Conservation (phyloP, 2,797 vertebrate genomes). For the Hybognathus amarus region DNA sequence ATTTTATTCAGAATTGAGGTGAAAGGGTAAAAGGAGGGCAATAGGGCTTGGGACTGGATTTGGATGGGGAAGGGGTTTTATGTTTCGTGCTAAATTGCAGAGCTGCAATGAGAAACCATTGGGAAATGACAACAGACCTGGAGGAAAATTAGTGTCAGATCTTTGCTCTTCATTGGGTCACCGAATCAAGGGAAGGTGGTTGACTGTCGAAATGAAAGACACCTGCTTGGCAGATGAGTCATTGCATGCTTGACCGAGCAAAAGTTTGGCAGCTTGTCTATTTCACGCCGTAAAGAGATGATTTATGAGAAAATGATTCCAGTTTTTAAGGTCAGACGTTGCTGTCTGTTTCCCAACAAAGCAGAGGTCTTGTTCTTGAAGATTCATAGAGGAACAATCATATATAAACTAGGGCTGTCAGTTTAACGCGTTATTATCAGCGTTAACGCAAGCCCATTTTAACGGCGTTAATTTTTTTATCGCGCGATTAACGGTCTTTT, state of each 20-base stretch:
- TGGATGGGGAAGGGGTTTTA: slow-evolving; percentile 10
- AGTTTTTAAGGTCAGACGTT: slow-evolving; percentile 25
- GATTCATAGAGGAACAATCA: background rate
- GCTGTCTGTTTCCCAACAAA: background rate
- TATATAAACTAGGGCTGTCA: too few relatives aligned
- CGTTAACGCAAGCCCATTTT: too few relatives aligned
- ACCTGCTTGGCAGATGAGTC: background rate
- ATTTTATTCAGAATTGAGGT: background rate
- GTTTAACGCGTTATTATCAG: too few relatives aligned
- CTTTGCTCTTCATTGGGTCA: background rate
- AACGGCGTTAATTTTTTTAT: too few relatives aligned
- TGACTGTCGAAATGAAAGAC: slow-evolving; percentile 1
- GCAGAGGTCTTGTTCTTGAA: background rate
- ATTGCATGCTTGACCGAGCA: slow-evolving; percentile 18
- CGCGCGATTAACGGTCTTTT: too few relatives aligned
- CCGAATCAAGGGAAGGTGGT: background rate
- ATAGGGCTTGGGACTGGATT: background rate
- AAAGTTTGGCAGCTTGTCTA: slow-evolving; percentile 21
- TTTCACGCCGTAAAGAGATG: background rate
- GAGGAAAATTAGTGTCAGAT: background rate
- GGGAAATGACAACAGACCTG: slow-evolving; percentile 6
- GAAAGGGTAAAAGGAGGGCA: background rate
- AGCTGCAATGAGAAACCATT: slow-evolving; percentile 9
- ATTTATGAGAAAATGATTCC: slow-evolving; percentile 11
- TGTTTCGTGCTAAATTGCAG: slow-evolving; percentile 16